These are phyloP conservation scores for Oikopleura dioica DNA, from an alignment of 23 tunicate species.

Conservation along the genomic window DNA sequence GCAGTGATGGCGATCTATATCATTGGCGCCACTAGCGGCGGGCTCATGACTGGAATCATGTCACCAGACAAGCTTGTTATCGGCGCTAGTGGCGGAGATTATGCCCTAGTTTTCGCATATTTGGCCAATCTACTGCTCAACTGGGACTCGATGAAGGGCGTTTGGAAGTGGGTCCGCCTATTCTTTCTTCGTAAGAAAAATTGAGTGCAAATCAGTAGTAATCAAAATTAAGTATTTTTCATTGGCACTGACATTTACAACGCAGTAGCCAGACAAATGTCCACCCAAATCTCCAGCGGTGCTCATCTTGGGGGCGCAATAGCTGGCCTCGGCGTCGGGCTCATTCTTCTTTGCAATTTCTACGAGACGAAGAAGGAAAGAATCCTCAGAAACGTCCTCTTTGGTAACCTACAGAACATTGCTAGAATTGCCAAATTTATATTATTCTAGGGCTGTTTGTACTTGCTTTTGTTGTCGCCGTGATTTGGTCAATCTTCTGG, in stretches of 20 bases:
- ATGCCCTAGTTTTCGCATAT: neutral
- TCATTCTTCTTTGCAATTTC: neutral
- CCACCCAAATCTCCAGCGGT: neutral
- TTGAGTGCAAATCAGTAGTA: too few relatives aligned
- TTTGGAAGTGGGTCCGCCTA: neutral
- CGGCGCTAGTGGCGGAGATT: neutral
- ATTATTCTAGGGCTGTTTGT: neutral
- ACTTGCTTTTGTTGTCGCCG: neutral
- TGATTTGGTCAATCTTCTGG: neutral
- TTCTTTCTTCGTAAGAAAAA: neutral
- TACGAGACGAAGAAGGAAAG: neutral
- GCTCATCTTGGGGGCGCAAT: conserved; percentile 9
- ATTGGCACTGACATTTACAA: neutral
- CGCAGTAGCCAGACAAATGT: neutral
- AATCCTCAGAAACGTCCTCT: too few relatives aligned
- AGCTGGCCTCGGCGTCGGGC: neutral
- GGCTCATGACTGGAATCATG: neutral
- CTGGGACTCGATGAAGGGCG: neutral
- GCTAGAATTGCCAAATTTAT: too few relatives aligned
- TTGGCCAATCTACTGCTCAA: neutral
- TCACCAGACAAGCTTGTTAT: neutral
- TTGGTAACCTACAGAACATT: too few relatives aligned
- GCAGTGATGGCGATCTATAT: neutral
- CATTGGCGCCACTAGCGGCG: neutral
- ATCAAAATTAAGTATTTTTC: neutral